Evolutionary conservation across 2,888 invertebrate genomes (phyloP).

Genomic region (Phorcus lineatus): DNA sequence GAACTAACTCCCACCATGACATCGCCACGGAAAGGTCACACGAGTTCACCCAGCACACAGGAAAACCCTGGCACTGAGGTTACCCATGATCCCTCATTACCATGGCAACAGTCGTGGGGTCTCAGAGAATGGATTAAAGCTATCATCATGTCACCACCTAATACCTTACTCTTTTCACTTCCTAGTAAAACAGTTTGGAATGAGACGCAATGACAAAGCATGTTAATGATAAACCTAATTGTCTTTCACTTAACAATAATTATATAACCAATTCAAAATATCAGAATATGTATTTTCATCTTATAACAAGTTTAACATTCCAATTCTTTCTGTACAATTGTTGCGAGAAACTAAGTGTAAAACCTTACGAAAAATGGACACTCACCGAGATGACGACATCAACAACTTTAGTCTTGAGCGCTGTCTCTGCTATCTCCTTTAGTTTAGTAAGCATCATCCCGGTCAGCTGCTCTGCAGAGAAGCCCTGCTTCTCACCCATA

Average conservation of each 20-base stretch:
- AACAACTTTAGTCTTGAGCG: constrained; percentile 90
- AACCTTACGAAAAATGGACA: constrained; percentile 22
- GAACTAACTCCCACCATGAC: background rate
- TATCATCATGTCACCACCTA: constrained; percentile 23
- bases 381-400: constrained; percentile 78
- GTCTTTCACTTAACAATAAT: too few species aligned
- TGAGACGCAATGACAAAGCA: too few species aligned
- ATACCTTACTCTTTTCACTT: too few species aligned
- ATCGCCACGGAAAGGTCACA: constrained; percentile 2
- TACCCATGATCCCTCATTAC: background rate
- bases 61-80: constrained; percentile 11
- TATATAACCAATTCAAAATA: too few species aligned
- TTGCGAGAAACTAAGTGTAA: too few species aligned
- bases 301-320: too few species aligned
- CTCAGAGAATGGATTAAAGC: constrained; percentile 34
- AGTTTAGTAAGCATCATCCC: constrained; percentile 98
- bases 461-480: constrained; percentile 91
- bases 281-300: too few species aligned
- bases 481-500: constrained; percentile 85
- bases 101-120: constrained; percentile 16
- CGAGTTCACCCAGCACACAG: background rate
- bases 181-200: too few species aligned
- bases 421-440: constrained; percentile 90
- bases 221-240: too few species aligned
- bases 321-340: too few species aligned